A percentile compares a stretch with the other conserved stretches of the same genome.
Conservation (phyloP, 2,113 vertebrate species). For the Bufo gargarizans region DNA sequence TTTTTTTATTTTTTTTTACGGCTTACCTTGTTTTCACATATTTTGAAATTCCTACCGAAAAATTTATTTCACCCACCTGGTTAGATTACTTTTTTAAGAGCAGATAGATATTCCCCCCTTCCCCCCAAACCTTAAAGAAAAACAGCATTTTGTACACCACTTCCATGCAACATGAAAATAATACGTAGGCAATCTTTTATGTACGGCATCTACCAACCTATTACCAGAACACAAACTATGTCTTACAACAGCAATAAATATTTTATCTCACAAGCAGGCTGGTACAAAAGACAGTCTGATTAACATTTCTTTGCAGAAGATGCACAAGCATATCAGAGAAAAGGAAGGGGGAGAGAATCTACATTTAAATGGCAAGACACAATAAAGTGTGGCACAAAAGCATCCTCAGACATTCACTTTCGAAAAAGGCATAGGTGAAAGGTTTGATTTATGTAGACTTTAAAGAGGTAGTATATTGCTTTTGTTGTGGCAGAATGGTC, state of each 20-base stretch:
- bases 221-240: constrained; percentile 55
- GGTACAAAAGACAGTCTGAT: constrained; percentile 63
- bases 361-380: constrained; percentile 66
- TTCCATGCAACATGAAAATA: constrained; percentile 38
- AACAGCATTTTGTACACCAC: not conserved
- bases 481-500: constrained; percentile 57
- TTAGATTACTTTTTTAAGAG: not conserved
- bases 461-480: constrained; percentile 62
- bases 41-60: not conserved
- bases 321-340: constrained; percentile 57
- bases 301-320: constrained; percentile 67
- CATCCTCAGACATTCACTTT: constrained; percentile 61
- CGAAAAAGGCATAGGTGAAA: constrained; percentile 64
- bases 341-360: constrained; percentile 64
- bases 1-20: too few species aligned
- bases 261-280: constrained; percentile 63
- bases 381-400: constrained; percentile 63
- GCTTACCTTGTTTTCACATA: not conserved
- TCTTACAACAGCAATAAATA: constrained; percentile 63
- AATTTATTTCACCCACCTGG: not conserved
- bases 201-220: constrained; percentile 37
- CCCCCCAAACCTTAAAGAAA: not conserved
- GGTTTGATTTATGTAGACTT: constrained; percentile 65
- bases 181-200: constrained; percentile 49
- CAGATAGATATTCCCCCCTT: not conserved